Evolutionary conservation across 2,888 invertebrate genomes (phyloP).

Genomic region (Lissonota sp.): DNA sequence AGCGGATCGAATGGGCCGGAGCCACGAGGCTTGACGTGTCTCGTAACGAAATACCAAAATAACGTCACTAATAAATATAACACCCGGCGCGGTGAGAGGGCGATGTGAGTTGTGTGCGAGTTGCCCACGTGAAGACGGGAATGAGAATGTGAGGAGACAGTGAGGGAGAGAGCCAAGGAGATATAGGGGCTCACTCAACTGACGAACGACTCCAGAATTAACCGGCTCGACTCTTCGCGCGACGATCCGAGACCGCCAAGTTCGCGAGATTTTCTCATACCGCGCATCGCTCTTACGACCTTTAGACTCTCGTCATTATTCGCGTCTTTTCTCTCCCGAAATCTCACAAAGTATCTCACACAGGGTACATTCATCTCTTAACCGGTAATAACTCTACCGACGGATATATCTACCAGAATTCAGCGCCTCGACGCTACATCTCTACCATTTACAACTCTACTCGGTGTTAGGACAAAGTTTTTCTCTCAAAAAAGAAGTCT

Average conservation of each 20-base stretch:
- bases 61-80: conserved; percentile 83
- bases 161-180: background rate
- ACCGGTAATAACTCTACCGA: too few species aligned
- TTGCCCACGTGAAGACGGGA: conserved; percentile 13
- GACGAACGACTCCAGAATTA: conserved; percentile 82
- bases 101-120: conserved; percentile 63
- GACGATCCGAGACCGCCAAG: conserved; percentile 59
- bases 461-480: too few species aligned
- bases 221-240: conserved; percentile 74
- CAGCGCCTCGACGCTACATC: too few species aligned
- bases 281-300: conserved; percentile 38
- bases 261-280: conserved; percentile 45
- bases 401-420: too few species aligned
- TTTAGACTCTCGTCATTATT: conserved; percentile 9
- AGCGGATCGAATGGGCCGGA: conserved; percentile 81
- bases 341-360: conserved; percentile 11
- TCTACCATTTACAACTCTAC: too few species aligned
- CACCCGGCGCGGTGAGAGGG: conserved; percentile 63
- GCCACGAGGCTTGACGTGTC: conserved; percentile 77
- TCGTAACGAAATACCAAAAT: conserved; percentile 83
- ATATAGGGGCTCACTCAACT: conserved; percentile 64
- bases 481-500: too few species aligned
- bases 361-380: too few species aligned
- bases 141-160: too few species aligned
- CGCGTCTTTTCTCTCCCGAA: background rate